These are phyloP conservation scores for Chelon labrosus DNA, from an alignment of 2,797 vertebrate species.

Conservation along the genomic window DNA sequence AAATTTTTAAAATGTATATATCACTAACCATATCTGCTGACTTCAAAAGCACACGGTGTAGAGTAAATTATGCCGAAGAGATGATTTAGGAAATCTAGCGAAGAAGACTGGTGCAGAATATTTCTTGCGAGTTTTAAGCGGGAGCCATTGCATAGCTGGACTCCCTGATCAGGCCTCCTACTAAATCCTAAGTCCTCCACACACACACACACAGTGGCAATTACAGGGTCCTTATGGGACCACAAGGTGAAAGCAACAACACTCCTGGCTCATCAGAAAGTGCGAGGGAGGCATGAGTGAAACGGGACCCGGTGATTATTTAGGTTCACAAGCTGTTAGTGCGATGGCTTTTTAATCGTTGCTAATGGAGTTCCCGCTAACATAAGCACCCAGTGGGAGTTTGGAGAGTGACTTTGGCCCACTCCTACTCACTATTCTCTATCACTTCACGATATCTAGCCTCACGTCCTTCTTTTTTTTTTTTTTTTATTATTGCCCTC, in stretches of 20 bases:
- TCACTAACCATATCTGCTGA: not conserved
- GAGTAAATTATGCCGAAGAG: slow-evolving; percentile 11
- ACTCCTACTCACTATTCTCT: slow-evolving; percentile 23
- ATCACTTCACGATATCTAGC: slow-evolving; percentile 44
- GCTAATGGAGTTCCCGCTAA: slow-evolving; percentile 72
- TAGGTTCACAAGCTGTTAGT: slow-evolving; percentile 72
- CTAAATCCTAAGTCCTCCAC: slow-evolving; percentile 11
- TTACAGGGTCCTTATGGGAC: slow-evolving; percentile 52
- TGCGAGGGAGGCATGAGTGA: slow-evolving; percentile 54
- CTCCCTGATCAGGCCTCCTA: slow-evolving; percentile 27
- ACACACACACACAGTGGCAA: slow-evolving; percentile 41
- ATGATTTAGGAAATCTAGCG: slow-evolving; percentile 1
- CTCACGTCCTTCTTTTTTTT: slow-evolving; percentile 37
- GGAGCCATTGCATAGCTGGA: slow-evolving; percentile 6
- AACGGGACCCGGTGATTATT: slow-evolving; percentile 71
- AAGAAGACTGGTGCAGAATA: slow-evolving; percentile 9
- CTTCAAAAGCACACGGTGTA: slow-evolving; percentile 1
- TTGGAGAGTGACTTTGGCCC: slow-evolving; percentile 34
- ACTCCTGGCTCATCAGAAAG: slow-evolving; percentile 62
- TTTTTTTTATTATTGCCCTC: not conserved
- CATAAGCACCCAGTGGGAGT: slow-evolving; percentile 67
- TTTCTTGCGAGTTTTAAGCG: slow-evolving; percentile 15
- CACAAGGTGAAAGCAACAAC: slow-evolving; percentile 55
- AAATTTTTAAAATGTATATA: slow-evolving; percentile 16
- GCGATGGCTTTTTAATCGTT: slow-evolving; percentile 78